A percentile compares a stretch with the other conserved stretches of the same genome.
These are phyloP conservation scores for Betta splendens DNA, from an alignment of 2,797 vertebrate species.

Conservation along the genomic window DNA sequence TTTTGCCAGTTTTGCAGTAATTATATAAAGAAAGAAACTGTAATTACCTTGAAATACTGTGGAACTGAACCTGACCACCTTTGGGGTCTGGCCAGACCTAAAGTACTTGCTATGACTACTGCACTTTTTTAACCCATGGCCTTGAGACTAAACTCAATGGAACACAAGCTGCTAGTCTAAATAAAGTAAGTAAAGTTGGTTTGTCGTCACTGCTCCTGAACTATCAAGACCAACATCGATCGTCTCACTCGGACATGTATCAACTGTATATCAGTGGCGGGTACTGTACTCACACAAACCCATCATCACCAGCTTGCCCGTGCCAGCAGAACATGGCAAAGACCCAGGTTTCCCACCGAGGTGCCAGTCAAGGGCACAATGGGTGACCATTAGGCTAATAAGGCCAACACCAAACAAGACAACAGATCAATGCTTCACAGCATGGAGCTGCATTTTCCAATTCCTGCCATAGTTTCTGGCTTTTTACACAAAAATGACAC, in stretches of 20 bases:
- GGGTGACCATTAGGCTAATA: conserved; percentile 66
- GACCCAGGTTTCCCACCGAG: conserved; percentile 63
- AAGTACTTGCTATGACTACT: conserved; percentile 45
- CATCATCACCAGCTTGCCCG: conserved; percentile 47
- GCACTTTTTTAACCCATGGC: conserved; percentile 58
- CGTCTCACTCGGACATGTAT: no score
- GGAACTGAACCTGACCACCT: conserved; percentile 25
- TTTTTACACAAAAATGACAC: background rate
- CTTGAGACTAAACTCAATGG: conserved; percentile 40
- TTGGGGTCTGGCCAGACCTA: conserved; percentile 29
- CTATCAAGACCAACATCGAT: conserved; percentile 79
- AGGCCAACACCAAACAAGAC: conserved; percentile 56
- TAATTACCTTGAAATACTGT: conserved; percentile 14
- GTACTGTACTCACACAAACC: conserved; percentile 46
- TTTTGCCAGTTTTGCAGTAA: no score
- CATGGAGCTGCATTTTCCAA: conserved; percentile 15
- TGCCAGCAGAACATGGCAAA: conserved; percentile 63
- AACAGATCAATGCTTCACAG: conserved; percentile 55
- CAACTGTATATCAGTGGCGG: conserved; percentile 65
- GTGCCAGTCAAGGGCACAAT: conserved; percentile 71
- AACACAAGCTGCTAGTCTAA: conserved; percentile 45
- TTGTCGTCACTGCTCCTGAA: conserved; percentile 49
- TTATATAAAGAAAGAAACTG: no score
- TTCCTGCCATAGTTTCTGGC: conserved; percentile 2
- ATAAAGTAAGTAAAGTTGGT: conserved; percentile 51